phyloP scores from a whole-genome alignment of 1,140 invertebrate species.

The Venturia canescens region DNA sequence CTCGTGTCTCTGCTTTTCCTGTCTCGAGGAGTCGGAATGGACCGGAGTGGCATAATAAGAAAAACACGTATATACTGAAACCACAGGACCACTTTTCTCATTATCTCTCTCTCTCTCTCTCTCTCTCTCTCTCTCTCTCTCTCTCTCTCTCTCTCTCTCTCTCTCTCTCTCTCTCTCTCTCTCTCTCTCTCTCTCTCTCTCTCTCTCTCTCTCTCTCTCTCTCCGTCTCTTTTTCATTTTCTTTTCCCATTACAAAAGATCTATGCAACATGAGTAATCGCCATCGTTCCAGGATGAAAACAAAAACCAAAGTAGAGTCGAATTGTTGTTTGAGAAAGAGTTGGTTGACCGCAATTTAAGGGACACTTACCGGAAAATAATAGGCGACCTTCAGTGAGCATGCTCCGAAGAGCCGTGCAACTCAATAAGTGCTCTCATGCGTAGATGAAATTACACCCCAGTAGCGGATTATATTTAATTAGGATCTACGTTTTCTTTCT shows the following conservation, averaged over 20 bases:
- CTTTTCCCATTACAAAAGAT: constrained; percentile 22
- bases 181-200: background rate
- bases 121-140: too few species aligned
- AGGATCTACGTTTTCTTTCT: background rate
- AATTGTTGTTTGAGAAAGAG: background rate
- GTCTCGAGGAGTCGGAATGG: background rate
- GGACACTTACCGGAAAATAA: background rate
- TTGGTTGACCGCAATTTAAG: constrained; percentile 4
- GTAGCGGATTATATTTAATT: background rate
- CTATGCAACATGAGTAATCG: background rate
- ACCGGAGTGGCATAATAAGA: background rate
- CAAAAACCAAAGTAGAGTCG: background rate
- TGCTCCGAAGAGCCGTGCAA: background rate
- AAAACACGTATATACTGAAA: constrained; percentile 32
- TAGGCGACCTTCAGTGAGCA: background rate
- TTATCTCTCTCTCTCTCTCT: background rate
- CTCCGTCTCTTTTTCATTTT: background rate
- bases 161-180: too few species aligned
- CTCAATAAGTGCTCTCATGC: background rate
- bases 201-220: background rate
- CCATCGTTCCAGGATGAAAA: background rate
- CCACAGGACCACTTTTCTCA: background rate
- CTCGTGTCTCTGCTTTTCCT: background rate
- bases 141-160: background rate
- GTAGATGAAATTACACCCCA: background rate